Evolutionary conservation across 2,888 invertebrate genomes (phyloP).

Genomic region (Volucella inflata): DNA sequence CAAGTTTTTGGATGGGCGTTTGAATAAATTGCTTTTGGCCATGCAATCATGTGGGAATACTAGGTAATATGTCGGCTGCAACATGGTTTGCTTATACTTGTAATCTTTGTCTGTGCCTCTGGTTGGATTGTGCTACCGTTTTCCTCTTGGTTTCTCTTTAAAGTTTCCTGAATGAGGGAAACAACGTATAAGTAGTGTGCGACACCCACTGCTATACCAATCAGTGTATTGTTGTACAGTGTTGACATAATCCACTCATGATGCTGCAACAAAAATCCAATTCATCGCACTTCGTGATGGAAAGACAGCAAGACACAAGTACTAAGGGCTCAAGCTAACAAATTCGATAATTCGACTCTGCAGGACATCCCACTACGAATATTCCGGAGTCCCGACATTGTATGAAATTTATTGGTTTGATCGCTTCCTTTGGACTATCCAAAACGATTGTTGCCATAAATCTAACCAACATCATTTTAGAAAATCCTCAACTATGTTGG

Average conservation of each 20-base stretch:
- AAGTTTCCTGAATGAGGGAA: slow-evolving; percentile 14
- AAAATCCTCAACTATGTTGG: slow-evolving; percentile 23
- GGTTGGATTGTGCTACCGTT: slow-evolving; percentile 4
- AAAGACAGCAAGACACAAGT: slow-evolving; percentile 4
- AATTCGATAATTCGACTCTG: slow-evolving; percentile 61
- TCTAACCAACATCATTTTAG: slow-evolving; percentile 53
- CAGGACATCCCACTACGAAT: slow-evolving; percentile 9
- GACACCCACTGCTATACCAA: slow-evolving; percentile 16
- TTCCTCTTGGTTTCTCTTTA: neutral
- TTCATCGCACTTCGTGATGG: slow-evolving; percentile 13
- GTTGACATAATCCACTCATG: slow-evolving; percentile 53
- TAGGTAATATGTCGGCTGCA: slow-evolving; percentile 58
- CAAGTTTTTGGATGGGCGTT: slow-evolving; percentile 73
- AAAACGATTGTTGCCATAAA: slow-evolving; percentile 59
- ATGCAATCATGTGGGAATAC: slow-evolving; percentile 72
- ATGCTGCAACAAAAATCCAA: slow-evolving; percentile 35
- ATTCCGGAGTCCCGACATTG: slow-evolving; percentile 15
- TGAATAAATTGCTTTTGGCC: slow-evolving; percentile 76
- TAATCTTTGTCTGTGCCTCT: slow-evolving; percentile 55
- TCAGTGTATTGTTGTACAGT: slow-evolving; percentile 12
- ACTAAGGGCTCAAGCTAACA: slow-evolving; percentile 8
- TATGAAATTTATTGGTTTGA: slow-evolving; percentile 65
- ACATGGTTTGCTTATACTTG: slow-evolving; percentile 62
- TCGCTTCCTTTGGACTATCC: slow-evolving; percentile 43
- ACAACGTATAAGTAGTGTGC: neutral